Evolutionary conservation across 2,888 invertebrate species (phyloP), one percentile per base, ranked within the genome.

Genomic region (Andrena bicolor): DNA sequence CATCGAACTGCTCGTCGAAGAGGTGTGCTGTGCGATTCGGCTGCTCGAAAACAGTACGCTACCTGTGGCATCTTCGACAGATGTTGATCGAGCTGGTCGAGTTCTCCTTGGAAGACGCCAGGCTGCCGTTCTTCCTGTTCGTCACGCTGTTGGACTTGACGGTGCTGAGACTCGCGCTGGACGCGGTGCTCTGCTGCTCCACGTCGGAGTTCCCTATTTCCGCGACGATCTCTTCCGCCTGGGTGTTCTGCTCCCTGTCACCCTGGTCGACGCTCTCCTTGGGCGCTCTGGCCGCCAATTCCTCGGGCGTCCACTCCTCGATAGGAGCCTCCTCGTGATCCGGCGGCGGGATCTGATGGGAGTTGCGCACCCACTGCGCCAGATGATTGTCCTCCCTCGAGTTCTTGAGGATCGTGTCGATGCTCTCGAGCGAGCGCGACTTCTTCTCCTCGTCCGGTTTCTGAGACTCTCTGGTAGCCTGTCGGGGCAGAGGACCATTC

Each of bases 21-120:
- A 49, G 5, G n/a, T 5, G 1, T 1, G 0, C 48, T 4, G 13
- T 3, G 5, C 1, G n/a, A 49, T n/a, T 49, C n/a, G 6, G 49
- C n/a, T 1, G n/a, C n/a, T 20, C 7, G 51, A 7, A 2, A 51
- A 20, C 13, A 13, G 1, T 10, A 35, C 35, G 35, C 35, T 10
- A 94, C 94, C 93, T 94, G 90, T 94, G 93, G 81, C 94, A 94
- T 85, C 92, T 91, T 83, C 91, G 91, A 80, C 94, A 94, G 63
- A 94, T 94, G 79, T 89, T 94, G 77, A 94, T 93, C 48, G 94
- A 92, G 16, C 90, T 85, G 35, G 87, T 87, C 0, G 89, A 87
- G 64, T 90, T 90, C 41, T 93, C 93, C 70, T 89, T 92, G 10
- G 89, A 89, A 2, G 90, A 87, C 16, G 80, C 69, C 10, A 89